phyloP scores from a whole-genome alignment of 2,113 vertebrate genomes.

The Rafetus swinhoei region DNA sequence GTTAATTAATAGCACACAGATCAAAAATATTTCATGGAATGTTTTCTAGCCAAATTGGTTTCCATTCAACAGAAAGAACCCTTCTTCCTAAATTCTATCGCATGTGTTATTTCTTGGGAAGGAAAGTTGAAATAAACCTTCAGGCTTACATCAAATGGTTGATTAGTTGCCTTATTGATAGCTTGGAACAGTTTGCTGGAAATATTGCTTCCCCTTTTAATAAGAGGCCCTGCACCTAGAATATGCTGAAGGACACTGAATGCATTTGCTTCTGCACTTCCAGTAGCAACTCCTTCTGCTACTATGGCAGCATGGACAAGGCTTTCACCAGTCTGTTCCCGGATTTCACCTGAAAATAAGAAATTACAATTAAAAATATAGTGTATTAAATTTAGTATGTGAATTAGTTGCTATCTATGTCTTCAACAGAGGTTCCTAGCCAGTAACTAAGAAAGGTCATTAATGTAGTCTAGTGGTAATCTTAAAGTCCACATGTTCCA shows the following conservation, averaged over 20 bases:
- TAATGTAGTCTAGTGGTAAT: neutral
- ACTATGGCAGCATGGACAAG: constrained; percentile 91
- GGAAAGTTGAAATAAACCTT: neutral
- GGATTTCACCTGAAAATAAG: constrained; percentile 86
- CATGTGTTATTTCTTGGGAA: neutral
- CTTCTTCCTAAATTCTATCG: neutral
- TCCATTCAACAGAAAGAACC: too few relatives aligned
- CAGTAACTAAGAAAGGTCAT: neutral
- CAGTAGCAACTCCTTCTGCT: constrained; percentile 82
- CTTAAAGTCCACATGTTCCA: neutral
- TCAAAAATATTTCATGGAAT: neutral
- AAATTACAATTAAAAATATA: neutral
- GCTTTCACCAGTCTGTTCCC: constrained; percentile 78
- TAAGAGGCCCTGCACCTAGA: constrained; percentile 88
- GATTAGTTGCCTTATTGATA: constrained; percentile 82
- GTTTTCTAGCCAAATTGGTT: neutral
- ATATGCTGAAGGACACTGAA: constrained; percentile 93
- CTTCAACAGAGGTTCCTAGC: neutral
- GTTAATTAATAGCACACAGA: neutral
- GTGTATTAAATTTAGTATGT: neutral
- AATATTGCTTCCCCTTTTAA: constrained; percentile 89
- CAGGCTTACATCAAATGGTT: constrained; percentile 92
- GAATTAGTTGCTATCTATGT: neutral
- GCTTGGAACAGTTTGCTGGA: constrained; percentile 86
- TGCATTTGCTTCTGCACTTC: constrained; percentile 84